Evolutionary conservation across 1,140 invertebrate species (phyloP), one percentile per base, ranked within the genome.

Genomic region (Phocides pigmalion): DNA sequence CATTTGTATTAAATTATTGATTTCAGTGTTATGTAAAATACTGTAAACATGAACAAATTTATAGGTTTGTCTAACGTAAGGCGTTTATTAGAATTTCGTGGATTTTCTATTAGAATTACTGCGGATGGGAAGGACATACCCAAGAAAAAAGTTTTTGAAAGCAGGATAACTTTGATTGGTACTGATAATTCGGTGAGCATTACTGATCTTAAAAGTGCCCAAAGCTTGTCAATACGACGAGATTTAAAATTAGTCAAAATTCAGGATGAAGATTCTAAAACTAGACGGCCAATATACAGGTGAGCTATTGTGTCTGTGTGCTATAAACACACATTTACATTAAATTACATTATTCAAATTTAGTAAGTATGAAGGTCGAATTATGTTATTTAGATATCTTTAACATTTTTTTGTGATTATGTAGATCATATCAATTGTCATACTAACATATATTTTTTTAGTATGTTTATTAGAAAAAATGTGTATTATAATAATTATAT

Each of bases 191-290:
- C 84, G 15, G 73, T 92, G 37, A 87, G 74, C 64, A 89, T 93
- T 20, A 92, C 87, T 6, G 92, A 93, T 42, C 70, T 93, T 88
- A 84, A 93, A 66, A 88, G 94, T 76, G 95, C 95, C 0, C 88
- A 94, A 64, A 95, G 92, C 82, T 63, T 95, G 53, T 93, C 95
- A 9, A 90, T 92, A 64, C 83, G 94, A 16, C 87, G 94, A 73
- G 93, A 94, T 41, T 87, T 95, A 56, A 95, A 95, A 81, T 78
- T 96, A 39, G 86, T 95, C 0, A 94, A 95, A 81, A 81, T 95
- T 20, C 78, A 94, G 28, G 94, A 95, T 79, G 81, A 91, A 4
- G 94, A 94, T 78, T 87, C 92, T 0, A 94, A 94, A 87, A 93
- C 93, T 2, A 88, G 94, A 19, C 88, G 94, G 39, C 92, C 94